Evolutionary conservation across 2,888 invertebrate species (phyloP).

Genomic region (Orgyia antiqua): DNA sequence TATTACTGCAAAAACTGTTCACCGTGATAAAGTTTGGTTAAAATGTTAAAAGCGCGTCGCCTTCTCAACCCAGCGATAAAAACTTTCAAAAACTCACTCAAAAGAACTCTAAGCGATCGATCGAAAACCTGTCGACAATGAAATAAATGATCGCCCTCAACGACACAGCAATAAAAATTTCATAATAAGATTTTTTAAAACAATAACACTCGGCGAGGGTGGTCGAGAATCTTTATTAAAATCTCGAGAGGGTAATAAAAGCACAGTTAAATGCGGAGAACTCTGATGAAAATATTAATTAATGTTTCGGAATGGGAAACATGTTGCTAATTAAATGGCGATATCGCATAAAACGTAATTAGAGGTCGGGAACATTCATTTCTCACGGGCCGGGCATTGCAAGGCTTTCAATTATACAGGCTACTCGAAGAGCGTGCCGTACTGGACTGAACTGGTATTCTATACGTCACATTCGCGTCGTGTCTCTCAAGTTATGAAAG

Average conservation of each 20-base stretch:
- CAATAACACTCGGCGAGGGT: constrained; percentile 67
- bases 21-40: constrained; percentile 29
- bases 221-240: constrained; percentile 76
- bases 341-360: constrained; percentile 77
- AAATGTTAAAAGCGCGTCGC: constrained; percentile 37
- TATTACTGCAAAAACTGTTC: constrained; percentile 46
- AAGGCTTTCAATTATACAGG: too few relatives aligned
- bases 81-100: constrained; percentile 32
- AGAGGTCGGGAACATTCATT: constrained; percentile 70
- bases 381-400: constrained; percentile 60
- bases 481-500: constrained; percentile 21
- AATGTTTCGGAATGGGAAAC: constrained; percentile 75
- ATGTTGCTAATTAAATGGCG: constrained; percentile 77
- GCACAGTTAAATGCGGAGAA: constrained; percentile 74
- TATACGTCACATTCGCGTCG: constrained; percentile 19
- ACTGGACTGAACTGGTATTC: too few relatives aligned
- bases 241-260: constrained; percentile 74
- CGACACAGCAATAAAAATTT: constrained; percentile 53
- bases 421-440: too few relatives aligned
- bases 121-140: constrained; percentile 47
- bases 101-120: constrained; percentile 38
- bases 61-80: constrained; percentile 22
- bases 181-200: constrained; percentile 64
- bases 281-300: constrained; percentile 77
- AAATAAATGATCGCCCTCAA: constrained; percentile 46